Evolutionary conservation across 2,113 vertebrate genomes (phyloP).

Genomic region (Monopterus albus): DNA sequence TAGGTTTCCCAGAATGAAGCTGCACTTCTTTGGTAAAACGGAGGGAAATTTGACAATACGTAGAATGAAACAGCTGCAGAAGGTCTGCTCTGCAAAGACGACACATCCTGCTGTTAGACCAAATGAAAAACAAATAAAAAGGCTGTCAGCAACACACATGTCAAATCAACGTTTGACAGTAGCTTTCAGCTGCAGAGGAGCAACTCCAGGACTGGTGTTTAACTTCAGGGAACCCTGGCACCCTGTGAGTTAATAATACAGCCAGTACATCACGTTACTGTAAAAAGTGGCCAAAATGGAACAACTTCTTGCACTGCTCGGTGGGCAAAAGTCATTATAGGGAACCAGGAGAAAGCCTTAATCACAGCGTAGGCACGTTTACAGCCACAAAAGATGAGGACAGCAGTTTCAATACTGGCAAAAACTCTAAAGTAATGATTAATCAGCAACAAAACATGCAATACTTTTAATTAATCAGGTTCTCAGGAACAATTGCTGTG

Average conservation of each 20-base stretch:
- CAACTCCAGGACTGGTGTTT: neutral
- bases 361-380: constrained; percentile 3
- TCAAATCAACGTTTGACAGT: constrained; percentile 14
- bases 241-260: neutral
- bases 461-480: neutral
- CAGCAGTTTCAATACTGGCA: constrained; percentile 9
- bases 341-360: constrained; percentile 41
- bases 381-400: constrained; percentile 3
- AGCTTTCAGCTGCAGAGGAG: neutral
- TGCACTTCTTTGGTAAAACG: constrained; percentile 21
- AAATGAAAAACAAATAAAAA: constrained; percentile 44
- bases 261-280: neutral
- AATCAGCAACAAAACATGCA: neutral
- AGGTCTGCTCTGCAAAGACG: neutral
- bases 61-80: neutral
- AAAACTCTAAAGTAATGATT: neutral
- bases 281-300: constrained; percentile 4
- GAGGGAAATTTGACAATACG: constrained; percentile 1
- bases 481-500: neutral
- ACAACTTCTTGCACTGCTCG: constrained; percentile 55
- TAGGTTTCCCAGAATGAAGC: constrained; percentile 14
- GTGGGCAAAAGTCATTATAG: neutral
- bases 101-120: neutral
- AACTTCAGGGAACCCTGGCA: neutral
- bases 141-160: neutral